Base-by-base conservation (phyloP, 1,140 invertebrate species). In the Cydia amplana region DNA sequence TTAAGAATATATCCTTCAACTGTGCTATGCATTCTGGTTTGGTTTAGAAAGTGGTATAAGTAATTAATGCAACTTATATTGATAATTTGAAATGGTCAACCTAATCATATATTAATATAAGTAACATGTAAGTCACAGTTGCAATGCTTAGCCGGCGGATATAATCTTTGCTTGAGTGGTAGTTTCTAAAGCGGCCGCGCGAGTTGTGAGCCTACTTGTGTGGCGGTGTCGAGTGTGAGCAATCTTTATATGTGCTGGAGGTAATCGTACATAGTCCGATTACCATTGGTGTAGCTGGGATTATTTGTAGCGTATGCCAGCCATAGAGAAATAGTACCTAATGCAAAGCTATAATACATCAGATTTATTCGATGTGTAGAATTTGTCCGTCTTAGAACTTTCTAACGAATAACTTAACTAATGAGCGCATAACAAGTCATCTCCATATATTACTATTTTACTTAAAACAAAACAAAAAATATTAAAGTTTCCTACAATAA, bases 1-100 rank as follows among this genome's bases (percentile, higher is more conserved):
- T 91, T 91, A 90, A 84, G 55, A 60, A 60, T 63, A 49, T 60
- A 60, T 23, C 55, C 55, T 73, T 60, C 55, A 12, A 23, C 55
- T 60, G 20, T 23, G 55, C 7, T 55, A 55, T 7, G 16, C 18
- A 18, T 10, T 20, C 1, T 23, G 7, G 55, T 10, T 60, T 23
- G 36, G 7, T 23, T 23, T 0, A 60, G 49, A 51, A 51, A 51
- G 2, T 55, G 51, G n/a, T 18, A 55, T 4, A 55, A 55, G 20
- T 4, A 55, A 55, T 18, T 55, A 18, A 23, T 55, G 51, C 16
- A 55, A 18, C 16, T 55, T 60, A 60, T 23, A 4, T 23, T 60
- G 1, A 60, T 12, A 60, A 10, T 23, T 23, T 60, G n/a, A 60
- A 55, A 18, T 18, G 16, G 55, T 60, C 16, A 23, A 18, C 18